Conservation (phyloP, 2,888 invertebrate genomes). For the Anaspis maculata region DNA sequence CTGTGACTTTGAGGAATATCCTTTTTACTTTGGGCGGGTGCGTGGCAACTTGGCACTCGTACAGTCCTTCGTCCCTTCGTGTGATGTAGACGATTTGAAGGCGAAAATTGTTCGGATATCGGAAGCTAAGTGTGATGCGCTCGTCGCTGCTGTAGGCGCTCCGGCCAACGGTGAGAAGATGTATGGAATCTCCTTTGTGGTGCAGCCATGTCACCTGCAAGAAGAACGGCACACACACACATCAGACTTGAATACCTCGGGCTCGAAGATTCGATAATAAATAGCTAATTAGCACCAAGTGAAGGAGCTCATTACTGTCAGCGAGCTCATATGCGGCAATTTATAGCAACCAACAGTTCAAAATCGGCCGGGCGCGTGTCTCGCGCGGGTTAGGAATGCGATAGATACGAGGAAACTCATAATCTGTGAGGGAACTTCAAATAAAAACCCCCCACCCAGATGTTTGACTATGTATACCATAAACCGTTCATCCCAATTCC, state of each 20-base stretch:
- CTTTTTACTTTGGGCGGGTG: constrained; percentile 54
- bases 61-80: constrained; percentile 52
- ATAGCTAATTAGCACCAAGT: constrained; percentile 10
- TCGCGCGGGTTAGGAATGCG: constrained; percentile 6
- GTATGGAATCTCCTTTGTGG: constrained; percentile 48
- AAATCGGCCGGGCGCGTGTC: constrained; percentile 5
- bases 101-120: constrained; percentile 56
- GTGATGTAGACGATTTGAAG: constrained; percentile 52
- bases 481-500: constrained; percentile 11
- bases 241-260: constrained; percentile 1
- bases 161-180: constrained; percentile 51
- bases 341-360: constrained; percentile 7
- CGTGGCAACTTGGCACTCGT: constrained; percentile 58
- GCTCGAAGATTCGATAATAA: constrained; percentile 7
- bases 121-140: constrained; percentile 50
- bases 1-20: constrained; percentile 50
- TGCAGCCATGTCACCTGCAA: constrained; percentile 55
- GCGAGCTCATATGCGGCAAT: constrained; percentile 7
- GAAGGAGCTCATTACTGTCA: constrained; percentile 10
- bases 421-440: constrained; percentile 9
- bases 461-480: constrained; percentile 9
- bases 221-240: constrained; percentile 2
- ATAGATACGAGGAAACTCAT: too few species aligned
- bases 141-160: constrained; percentile 51
- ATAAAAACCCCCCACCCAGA: constrained; percentile 6